A percentile compares a stretch with the other conserved stretches of the same genome.
Evolutionary conservation across 1,140 invertebrate species (phyloP).

Genomic region (Thereuonema tuberculata): DNA sequence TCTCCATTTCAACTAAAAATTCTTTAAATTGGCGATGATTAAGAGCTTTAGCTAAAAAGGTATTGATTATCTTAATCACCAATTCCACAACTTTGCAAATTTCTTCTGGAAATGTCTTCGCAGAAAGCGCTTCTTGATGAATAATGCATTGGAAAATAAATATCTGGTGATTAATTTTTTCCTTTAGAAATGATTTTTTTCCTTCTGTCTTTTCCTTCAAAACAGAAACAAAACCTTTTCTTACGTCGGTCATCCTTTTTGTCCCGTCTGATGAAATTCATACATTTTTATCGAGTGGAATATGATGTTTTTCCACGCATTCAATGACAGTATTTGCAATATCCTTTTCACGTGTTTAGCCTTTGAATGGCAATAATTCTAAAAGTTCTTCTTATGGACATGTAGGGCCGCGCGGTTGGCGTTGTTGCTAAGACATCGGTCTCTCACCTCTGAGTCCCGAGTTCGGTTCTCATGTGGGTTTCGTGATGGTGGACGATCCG

Average conservation of each 20-base stretch:
- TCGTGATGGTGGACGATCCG: too few relatives aligned
- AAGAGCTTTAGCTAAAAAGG: constrained; percentile 24
- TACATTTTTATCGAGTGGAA: background rate
- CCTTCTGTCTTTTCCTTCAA: constrained; percentile 2
- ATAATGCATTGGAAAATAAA: constrained; percentile 9
- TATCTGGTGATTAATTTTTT: constrained; percentile 10
- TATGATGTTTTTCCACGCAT: background rate
- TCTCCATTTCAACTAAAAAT: constrained; percentile 25
- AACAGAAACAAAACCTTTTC: background rate
- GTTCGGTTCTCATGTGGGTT: too few relatives aligned
- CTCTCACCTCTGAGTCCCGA: too few relatives aligned
- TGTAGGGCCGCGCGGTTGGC: too few relatives aligned
- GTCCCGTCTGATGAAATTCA: constrained; percentile 4
- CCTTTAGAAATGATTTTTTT: too few relatives aligned
- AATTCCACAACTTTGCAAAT: constrained; percentile 9
- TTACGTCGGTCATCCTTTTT: constrained; percentile 6
- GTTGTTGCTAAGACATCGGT: too few relatives aligned
- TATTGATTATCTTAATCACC: constrained; percentile 23
- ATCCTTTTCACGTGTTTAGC: constrained; percentile 19
- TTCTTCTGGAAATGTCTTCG: constrained; percentile 9
- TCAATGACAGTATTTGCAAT: background rate
- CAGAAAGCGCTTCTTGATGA: constrained; percentile 8
- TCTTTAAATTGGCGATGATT: constrained; percentile 25
- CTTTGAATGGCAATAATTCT: background rate
- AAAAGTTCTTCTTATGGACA: constrained; percentile 6